These are phyloP conservation scores for Patiria pectinifera DNA, from an alignment of 53 echinoderm and acorn worm species.

Conservation along the genomic window DNA sequence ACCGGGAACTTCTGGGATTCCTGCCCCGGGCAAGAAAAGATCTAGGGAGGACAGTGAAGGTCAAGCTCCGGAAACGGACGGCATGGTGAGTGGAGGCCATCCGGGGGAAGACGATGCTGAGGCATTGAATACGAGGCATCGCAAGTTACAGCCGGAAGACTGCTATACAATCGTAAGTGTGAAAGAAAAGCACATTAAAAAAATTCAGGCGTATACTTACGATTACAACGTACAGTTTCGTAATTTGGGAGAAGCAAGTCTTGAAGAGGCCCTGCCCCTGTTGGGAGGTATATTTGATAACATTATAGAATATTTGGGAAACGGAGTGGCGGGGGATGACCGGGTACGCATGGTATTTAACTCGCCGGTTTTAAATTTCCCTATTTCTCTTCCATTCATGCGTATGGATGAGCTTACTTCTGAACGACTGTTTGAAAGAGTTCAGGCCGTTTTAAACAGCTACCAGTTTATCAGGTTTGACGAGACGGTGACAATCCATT, in stretches of 20 bases:
- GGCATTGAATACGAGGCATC: not conserved
- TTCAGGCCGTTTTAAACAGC: constrained; percentile 4
- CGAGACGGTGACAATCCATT: constrained; percentile 25
- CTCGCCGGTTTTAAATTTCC: constrained; percentile 25
- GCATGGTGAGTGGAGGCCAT: too few relatives aligned
- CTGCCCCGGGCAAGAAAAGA: too few relatives aligned
- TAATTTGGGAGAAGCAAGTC: not conserved
- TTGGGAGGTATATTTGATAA: constrained; percentile 2
- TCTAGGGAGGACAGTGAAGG: too few relatives aligned
- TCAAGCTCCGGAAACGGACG: too few relatives aligned
- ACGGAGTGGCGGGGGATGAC: not conserved
- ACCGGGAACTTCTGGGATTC: too few relatives aligned
- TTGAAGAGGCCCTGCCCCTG: not conserved
- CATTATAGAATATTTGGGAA: not conserved
- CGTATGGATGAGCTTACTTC: constrained; percentile 16
- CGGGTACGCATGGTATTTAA: constrained; percentile 32
- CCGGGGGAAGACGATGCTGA: too few relatives aligned
- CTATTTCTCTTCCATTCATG: constrained; percentile 25
- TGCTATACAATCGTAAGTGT: not conserved
- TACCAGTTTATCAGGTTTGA: constrained; percentile 41
- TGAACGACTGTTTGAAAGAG: constrained; percentile 2
- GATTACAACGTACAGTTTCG: constrained; percentile 8
- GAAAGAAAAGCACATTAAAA: not conserved
- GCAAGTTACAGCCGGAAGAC: not conserved
- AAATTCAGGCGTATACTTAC: constrained; percentile 11